Percentiles rank a stretch among this genome's conserved stretches.
Evolutionary conservation across 2,888 invertebrate species (phyloP).

Genomic region (Sphaerophoria rueppellii): DNA sequence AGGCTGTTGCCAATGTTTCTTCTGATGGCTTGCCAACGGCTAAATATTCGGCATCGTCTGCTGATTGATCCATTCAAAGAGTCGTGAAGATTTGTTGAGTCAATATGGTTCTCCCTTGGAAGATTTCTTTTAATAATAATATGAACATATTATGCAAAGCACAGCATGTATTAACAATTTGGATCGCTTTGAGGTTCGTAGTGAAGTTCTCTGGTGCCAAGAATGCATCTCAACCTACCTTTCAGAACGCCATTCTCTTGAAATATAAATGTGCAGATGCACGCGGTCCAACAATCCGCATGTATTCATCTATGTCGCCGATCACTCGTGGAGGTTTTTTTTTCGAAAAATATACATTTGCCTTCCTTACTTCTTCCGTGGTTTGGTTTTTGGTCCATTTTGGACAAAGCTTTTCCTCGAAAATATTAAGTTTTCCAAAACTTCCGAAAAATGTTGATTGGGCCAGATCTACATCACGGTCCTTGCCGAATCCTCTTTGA

Average conservation of each 20-base stretch:
- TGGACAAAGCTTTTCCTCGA: no score
- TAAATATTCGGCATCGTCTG: background rate
- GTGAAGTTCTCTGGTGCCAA: background rate
- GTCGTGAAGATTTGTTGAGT: background rate
- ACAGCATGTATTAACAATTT: background rate
- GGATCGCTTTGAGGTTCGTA: constrained; percentile 20
- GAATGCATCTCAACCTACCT: background rate
- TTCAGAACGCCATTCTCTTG: background rate
- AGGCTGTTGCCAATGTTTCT: background rate
- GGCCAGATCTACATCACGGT: no score
- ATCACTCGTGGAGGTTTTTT: no score
- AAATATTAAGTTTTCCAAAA: no score
- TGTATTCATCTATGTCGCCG: no score
- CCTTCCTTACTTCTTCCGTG: no score
- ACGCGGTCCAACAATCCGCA: no score
- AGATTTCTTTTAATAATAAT: constrained; percentile 10
- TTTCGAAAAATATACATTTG: no score
- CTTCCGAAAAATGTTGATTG: no score
- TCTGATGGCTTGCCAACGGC: background rate
- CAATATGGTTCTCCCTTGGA: background rate
- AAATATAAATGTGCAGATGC: no score
- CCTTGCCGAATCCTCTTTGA: no score
- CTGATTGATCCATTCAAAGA: background rate
- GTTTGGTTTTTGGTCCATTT: no score
- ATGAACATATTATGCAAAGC: background rate